Conservation (phyloP, 2,888 invertebrate species). For the Sceliomorpha sp. region DNA sequence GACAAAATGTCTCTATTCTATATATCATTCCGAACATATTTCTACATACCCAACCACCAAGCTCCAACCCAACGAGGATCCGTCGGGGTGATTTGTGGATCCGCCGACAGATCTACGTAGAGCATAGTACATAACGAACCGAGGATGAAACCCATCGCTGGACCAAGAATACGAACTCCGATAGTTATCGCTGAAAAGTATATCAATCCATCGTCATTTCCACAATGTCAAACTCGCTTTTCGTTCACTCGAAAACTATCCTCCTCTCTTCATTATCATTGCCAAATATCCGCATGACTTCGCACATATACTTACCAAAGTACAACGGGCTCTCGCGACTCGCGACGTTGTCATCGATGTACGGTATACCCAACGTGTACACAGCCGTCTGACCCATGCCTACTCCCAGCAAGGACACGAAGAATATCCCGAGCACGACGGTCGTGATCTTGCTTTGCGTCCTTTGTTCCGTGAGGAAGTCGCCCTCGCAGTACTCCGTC, state of each 20-base stretch:
- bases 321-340: constrained; percentile 95
- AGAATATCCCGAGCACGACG: constrained; percentile 92
- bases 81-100: constrained; percentile 88
- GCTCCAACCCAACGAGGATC: constrained; percentile 97
- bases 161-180: constrained; percentile 94
- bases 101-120: constrained; percentile 89
- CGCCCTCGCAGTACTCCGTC: constrained; percentile 83
- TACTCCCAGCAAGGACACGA: constrained; percentile 91
- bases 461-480: constrained; percentile 84
- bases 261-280: too few species aligned
- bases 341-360: constrained; percentile 96
- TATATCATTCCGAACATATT: too few species aligned
- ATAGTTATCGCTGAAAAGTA: constrained; percentile 89
- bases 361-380: constrained; percentile 94
- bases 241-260: constrained; percentile 12
- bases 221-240: not conserved
- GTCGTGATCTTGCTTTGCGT: constrained; percentile 89
- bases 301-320: constrained; percentile 93
- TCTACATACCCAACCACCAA: constrained; percentile 92
- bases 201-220: not conserved
- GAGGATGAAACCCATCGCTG: constrained; percentile 93
- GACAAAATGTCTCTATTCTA: too few species aligned
- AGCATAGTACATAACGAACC: constrained; percentile 93
- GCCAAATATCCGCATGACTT: too few species aligned
- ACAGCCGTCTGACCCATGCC: constrained; percentile 96